These are phyloP conservation scores for Clusia tigrina DNA, from an alignment of 2,888 invertebrate genomes.

Conservation along the genomic window DNA sequence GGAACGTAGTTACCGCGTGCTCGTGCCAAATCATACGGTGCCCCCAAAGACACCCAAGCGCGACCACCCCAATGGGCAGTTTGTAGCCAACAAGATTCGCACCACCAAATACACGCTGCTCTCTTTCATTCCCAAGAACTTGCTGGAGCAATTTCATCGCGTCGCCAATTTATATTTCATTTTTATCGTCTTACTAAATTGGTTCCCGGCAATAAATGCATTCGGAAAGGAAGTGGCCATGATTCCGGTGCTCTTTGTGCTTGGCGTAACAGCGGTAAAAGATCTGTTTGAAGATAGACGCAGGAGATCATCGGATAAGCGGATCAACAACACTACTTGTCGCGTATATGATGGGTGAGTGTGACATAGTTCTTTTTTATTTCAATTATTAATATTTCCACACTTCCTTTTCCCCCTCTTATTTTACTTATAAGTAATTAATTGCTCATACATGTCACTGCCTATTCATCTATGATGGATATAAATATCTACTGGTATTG, in stretches of 20 bases:
- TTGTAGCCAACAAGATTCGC: slow-evolving; percentile 84
- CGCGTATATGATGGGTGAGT: slow-evolving; percentile 90
- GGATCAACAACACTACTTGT: slow-evolving; percentile 93
- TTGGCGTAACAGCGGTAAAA: slow-evolving; percentile 92
- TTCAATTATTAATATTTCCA: not conserved
- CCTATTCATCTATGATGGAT: too few species aligned
- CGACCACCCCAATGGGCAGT: slow-evolving; percentile 84
- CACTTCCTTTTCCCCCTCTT: too few species aligned
- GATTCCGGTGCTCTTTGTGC: slow-evolving; percentile 93
- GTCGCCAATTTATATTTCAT: slow-evolving; percentile 98
- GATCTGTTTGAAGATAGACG: slow-evolving; percentile 94
- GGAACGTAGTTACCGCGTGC: slow-evolving; percentile 74
- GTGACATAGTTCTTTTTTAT: not conserved
- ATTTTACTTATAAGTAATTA: too few species aligned
- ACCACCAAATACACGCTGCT: slow-evolving; percentile 94
- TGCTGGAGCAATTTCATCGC: slow-evolving; percentile 96
- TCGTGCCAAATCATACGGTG: slow-evolving; percentile 86
- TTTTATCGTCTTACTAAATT: slow-evolving; percentile 94
- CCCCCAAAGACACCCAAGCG: slow-evolving; percentile 81
- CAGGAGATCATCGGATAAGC: slow-evolving; percentile 87
- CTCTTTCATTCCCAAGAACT: slow-evolving; percentile 94
- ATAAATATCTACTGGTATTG: too few species aligned
- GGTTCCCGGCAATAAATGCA: slow-evolving; percentile 93
- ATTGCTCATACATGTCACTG: too few species aligned
- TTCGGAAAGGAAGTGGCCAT: slow-evolving; percentile 96